Evolutionary conservation across 2,888 invertebrate species (phyloP).

Genomic region (Tenthredo distinguenda): DNA sequence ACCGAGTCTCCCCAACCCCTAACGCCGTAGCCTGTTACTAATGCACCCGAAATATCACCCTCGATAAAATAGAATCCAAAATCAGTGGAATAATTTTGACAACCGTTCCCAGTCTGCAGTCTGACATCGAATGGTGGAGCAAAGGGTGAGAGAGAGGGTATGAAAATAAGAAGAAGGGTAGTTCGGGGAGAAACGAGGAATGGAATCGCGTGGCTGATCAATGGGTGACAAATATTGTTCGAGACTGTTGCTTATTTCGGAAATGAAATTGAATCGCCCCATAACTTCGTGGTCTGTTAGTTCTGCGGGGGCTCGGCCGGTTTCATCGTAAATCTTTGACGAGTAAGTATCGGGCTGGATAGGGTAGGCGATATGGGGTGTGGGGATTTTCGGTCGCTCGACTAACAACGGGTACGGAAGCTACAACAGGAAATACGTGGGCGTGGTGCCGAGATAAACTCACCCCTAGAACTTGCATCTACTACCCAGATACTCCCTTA

Average conservation of each 20-base stretch:
- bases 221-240: neutral
- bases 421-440: conserved; percentile 75
- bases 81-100: conserved; percentile 6
- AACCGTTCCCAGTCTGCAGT: neutral
- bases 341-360: conserved; percentile 69
- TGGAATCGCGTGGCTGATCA: neutral
- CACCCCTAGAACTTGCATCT: conserved; percentile 74
- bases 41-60: neutral
- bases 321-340: conserved; percentile 75
- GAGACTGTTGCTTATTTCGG: conserved; percentile 73
- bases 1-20: neutral
- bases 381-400: conserved; percentile 70
- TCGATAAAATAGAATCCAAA: neutral
- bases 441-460: conserved; percentile 76
- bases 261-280: conserved; percentile 76
- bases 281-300: conserved; percentile 77
- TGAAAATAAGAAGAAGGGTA: neutral
- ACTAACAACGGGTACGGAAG: conserved; percentile 74
- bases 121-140: neutral
- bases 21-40: neutral
- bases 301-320: conserved; percentile 71
- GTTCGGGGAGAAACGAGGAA: neutral
- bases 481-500: neutral
- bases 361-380: conserved; percentile 59
- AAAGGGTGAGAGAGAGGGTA: neutral